These are phyloP conservation scores for Osmerus mordax DNA, from an alignment of 2,113 vertebrate species.

Conservation along the genomic window DNA sequence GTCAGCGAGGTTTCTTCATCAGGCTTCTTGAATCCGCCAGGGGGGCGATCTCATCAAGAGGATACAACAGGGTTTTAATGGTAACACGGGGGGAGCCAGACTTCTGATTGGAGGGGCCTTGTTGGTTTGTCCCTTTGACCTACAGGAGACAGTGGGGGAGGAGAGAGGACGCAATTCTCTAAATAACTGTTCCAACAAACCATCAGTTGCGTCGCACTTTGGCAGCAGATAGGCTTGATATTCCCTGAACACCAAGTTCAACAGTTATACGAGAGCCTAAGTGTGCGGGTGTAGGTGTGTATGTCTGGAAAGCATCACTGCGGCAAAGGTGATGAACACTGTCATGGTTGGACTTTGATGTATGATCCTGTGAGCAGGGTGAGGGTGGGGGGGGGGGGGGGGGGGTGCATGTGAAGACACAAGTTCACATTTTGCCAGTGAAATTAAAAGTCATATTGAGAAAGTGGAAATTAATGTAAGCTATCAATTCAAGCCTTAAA, in stretches of 20 bases:
- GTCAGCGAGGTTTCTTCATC: no score
- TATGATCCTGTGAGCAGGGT: no score
- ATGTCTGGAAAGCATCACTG: no score
- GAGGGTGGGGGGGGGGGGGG: conserved; percentile 4
- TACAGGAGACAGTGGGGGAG: conserved; percentile 18
- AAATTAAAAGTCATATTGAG: conserved; percentile 68
- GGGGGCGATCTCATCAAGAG: background rate
- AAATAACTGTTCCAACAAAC: no score
- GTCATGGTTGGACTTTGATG: conserved; percentile 39
- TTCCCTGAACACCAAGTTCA: no score
- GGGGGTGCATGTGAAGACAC: conserved; percentile 40
- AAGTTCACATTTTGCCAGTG: conserved; percentile 40
- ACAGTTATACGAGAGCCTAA: no score
- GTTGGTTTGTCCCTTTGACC: no score
- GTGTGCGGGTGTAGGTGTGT: no score
- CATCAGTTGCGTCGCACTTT: no score
- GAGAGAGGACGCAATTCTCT: conserved; percentile 1
- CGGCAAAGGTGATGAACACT: background rate
- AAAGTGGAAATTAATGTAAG: conserved; percentile 70
- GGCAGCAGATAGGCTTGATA: no score
- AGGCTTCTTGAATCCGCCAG: no score
- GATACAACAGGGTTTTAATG: background rate
- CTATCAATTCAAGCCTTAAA: conserved; percentile 67
- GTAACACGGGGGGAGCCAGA: background rate
- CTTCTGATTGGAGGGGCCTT: background rate